A percentile compares a stretch with the other conserved stretches of the same genome.
phyloP scores from a whole-genome alignment of 1,140 invertebrate species.

The Ladona fulva region DNA sequence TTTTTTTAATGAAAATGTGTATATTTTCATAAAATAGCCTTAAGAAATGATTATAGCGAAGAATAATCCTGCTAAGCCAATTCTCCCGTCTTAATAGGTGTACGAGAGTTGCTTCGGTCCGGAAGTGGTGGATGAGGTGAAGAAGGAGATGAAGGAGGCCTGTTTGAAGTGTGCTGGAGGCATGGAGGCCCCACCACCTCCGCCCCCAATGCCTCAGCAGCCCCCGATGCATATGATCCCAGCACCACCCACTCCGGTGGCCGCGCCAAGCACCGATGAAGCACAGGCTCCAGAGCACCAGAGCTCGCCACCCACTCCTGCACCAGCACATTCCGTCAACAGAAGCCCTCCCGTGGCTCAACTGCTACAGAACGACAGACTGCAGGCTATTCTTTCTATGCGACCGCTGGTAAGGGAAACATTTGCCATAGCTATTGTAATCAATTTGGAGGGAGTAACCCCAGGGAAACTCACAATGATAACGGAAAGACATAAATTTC shows the following conservation, averaged over 20 bases:
- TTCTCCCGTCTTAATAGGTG: conserved; percentile 40
- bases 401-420: background rate
- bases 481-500: too few relatives aligned
- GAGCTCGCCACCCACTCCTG: conserved; percentile 34
- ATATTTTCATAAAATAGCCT: too few relatives aligned
- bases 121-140: conserved; percentile 51
- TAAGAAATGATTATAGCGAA: too few relatives aligned
- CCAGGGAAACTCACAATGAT: too few relatives aligned
- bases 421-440: too few relatives aligned
- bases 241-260: background rate
- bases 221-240: conserved; percentile 26
- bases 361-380: background rate
- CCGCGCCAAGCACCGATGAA: background rate
- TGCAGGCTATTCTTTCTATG: background rate
- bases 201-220: conserved; percentile 19
- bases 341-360: conserved; percentile 28
- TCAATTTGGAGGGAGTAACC: too few relatives aligned
- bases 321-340: conserved; percentile 33
- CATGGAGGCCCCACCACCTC: background rate
- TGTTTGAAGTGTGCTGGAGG: conserved; percentile 45
- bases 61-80: too few relatives aligned
- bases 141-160: conserved; percentile 54
- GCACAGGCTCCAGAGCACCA: conserved; percentile 15
- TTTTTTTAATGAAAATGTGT: too few relatives aligned
- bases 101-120: conserved; percentile 57